Percentiles rank a stretch among this genome's conserved stretches.
These are phyloP conservation scores for Gortyna flavago DNA, from an alignment of 2,888 invertebrate genomes.

Conservation along the genomic window DNA sequence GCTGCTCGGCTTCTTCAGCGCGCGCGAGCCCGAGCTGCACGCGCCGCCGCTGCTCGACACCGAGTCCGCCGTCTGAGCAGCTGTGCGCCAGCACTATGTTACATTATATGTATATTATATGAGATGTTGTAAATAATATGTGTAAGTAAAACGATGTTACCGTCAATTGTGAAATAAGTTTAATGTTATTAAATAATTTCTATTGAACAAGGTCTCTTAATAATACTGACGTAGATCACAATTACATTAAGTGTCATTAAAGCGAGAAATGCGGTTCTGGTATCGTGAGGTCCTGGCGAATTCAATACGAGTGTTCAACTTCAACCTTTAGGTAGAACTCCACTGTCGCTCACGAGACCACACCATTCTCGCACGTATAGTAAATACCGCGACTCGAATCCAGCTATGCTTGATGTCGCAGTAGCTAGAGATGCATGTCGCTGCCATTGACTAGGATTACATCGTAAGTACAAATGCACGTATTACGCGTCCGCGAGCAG, in stretches of 20 bases:
- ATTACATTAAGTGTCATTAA: slow-evolving; percentile 68
- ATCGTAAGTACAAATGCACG: slow-evolving; percentile 62
- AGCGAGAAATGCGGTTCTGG: slow-evolving; percentile 43
- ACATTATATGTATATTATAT: slow-evolving; percentile 79
- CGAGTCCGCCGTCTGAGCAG: slow-evolving; percentile 86
- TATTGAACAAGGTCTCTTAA: slow-evolving; percentile 87
- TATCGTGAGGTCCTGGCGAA: slow-evolving; percentile 11
- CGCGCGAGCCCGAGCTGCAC: slow-evolving; percentile 90
- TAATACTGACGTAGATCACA: slow-evolving; percentile 89
- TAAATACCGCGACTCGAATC: slow-evolving; percentile 34
- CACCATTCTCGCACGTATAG: slow-evolving; percentile 34
- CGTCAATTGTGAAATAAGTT: slow-evolving; percentile 90
- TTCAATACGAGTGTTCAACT: slow-evolving; percentile 12
- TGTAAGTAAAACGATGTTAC: slow-evolving; percentile 90
- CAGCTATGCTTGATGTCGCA: slow-evolving; percentile 59
- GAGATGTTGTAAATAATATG: slow-evolving; percentile 88
- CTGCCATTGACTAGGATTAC: slow-evolving; percentile 75
- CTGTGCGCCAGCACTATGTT: slow-evolving; percentile 48
- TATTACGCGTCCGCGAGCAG: slow-evolving; percentile 82
- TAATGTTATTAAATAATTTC: slow-evolving; percentile 90
- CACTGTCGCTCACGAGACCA: slow-evolving; percentile 17
- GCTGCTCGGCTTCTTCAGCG: slow-evolving; percentile 92
- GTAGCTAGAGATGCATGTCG: slow-evolving; percentile 56
- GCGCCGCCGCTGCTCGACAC: slow-evolving; percentile 86
- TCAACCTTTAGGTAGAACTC: slow-evolving; percentile 44